Conservation (phyloP, 2,888 invertebrate species). For the Cryptus viduatorius region DNA sequence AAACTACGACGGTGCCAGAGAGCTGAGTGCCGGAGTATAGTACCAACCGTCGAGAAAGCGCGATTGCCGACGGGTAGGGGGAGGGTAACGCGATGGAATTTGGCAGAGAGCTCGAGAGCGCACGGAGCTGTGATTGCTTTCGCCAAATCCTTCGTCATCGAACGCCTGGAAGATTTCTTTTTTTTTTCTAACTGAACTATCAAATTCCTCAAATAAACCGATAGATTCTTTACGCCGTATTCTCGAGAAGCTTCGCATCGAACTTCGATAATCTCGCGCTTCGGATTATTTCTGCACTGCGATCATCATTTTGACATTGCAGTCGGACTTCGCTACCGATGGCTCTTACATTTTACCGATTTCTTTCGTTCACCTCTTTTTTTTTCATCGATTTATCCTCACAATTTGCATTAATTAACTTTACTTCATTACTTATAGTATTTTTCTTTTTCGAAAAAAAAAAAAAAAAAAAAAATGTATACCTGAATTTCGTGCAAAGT, state of each 20-base stretch:
- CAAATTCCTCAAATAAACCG: constrained; percentile 2
- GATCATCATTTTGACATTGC: background rate
- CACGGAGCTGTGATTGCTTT: constrained; percentile 45
- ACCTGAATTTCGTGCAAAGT: too few species aligned
- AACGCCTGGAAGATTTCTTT: constrained; percentile 37
- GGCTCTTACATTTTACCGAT: background rate
- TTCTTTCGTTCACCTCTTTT: background rate
- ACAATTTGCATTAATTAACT: too few species aligned
- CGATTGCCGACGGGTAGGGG: constrained; percentile 25
- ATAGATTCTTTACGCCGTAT: background rate
- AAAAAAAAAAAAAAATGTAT: too few species aligned
- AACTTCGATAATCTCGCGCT: background rate
- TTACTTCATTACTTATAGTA: too few species aligned
- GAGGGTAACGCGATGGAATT: constrained; percentile 69
- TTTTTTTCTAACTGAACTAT: background rate
- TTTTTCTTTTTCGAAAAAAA: too few species aligned
- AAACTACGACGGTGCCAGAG: constrained; percentile 73
- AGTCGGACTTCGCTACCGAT: background rate
- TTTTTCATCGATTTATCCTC: background rate
- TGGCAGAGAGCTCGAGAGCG: constrained; percentile 60
- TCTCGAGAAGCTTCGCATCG: background rate
- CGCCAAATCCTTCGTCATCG: constrained; percentile 56
- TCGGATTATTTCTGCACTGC: background rate
- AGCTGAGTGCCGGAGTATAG: constrained; percentile 18
- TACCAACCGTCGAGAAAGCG: constrained; percentile 21